These are phyloP conservation scores for Spilosoma lubricipeda DNA, from an alignment of 2,888 invertebrate genomes.

Conservation along the genomic window DNA sequence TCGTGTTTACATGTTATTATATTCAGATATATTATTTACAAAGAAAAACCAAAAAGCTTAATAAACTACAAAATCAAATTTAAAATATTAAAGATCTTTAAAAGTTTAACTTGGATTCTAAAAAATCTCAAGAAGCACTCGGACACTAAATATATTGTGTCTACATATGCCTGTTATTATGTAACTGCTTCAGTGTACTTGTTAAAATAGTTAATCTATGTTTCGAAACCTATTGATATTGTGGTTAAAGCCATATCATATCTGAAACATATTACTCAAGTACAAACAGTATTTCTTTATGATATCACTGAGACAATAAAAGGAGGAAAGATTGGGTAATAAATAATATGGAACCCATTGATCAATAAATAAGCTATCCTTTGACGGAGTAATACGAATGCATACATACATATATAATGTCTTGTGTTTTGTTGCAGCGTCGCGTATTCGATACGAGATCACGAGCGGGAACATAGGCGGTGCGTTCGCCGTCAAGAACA, in stretches of 20 bases:
- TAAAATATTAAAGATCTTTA: constrained; percentile 5
- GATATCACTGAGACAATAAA: constrained; percentile 1
- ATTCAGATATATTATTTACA: constrained; percentile 14
- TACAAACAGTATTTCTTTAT: constrained; percentile 14
- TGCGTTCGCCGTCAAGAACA: constrained; percentile 98
- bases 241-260: constrained; percentile 9
- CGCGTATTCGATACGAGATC: constrained; percentile 99
- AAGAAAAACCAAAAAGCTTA: constrained; percentile 3
- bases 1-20: constrained; percentile 23
- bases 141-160: neutral
- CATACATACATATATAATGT: constrained; percentile 42
- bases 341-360: constrained; percentile 30
- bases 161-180: neutral
- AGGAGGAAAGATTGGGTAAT: neutral
- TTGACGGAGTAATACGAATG: constrained; percentile 13
- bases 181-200: neutral
- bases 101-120: neutral
- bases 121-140: neutral
- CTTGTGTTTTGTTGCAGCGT: constrained; percentile 89
- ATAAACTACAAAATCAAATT: no score
- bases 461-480: constrained; percentile 99
- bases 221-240: constrained; percentile 37
- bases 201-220: neutral
- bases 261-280: constrained; percentile 1
- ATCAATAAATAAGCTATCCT: constrained; percentile 34